Base-by-base conservation (phyloP, 2,113 vertebrate genomes). In the Hypocryptadius cinnamomeus region DNA sequence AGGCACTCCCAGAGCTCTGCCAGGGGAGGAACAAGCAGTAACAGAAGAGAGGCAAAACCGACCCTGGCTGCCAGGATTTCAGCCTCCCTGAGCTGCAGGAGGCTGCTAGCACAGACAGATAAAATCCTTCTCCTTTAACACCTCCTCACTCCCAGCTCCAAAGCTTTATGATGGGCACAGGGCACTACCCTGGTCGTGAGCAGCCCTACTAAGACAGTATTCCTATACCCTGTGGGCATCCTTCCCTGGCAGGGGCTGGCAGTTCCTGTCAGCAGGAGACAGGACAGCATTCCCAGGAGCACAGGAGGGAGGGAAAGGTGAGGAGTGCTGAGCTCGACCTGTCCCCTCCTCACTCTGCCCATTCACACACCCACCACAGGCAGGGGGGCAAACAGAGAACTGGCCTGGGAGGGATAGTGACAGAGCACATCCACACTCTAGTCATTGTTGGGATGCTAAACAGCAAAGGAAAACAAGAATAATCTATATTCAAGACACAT, bases 31-130 rank as follows among this genome's bases (percentile, higher is more conserved):
- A 45, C 13, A 24, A 37, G 56, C 2, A 1, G 24, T 21, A 37
- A 39, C 15, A n/a, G 37, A 12, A 39, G 0, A 42, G 51, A 9
- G 4, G 60, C 12, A 57, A 47, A 44, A 19, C 23, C 1, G 0
- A 2, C 35, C 3, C 0, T 50, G 66, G 5, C 37, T 72, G 79
- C 25, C 85, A 87, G 61, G 35, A 64, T 71, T 33, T 35, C 47
- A 78, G 33, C 51, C 16, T 7, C 11, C 3, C 35, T 0, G 5
- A 56, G 51, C 83, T 69, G 10, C 5, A 0, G 74, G 63, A 60
- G 48, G 66, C 35, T 45, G 13, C 20, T 31, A 50, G 60, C 4
- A 10, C 69, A 78, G 69, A 27, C 23, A 54, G 63, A 31, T 3
- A 25, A 7, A 84, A 16, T 17, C 31, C 40, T 60, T 23, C 60